Evolutionary conservation across 2,113 vertebrate species (phyloP), one percentile per base, ranked within the genome.

Genomic region (Ochotona princeps): DNA sequence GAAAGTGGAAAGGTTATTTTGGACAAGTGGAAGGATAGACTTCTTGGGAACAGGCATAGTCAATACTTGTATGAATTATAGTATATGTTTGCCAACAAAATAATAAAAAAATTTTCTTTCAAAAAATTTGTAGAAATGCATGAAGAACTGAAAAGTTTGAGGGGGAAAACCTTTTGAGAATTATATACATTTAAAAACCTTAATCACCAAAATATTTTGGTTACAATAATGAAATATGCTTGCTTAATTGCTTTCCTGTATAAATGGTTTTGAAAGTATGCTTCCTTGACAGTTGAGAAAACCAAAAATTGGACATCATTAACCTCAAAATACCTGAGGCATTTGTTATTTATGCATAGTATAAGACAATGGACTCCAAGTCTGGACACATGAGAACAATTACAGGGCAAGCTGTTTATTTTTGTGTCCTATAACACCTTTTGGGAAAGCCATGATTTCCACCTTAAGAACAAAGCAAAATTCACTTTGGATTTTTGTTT

Each of bases 211-310:
- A 95, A 92, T 95, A 79, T 26, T 57, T 81, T 82, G 70, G 70
- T 79, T 74, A 26, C 17, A 66, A 69, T 86, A 95, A 93, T 86
- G 95, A 95, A 95, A 82, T 91, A 67, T 51, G 14, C 25, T 67
- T 47, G 8, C 25, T 86, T 93, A 94, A 92, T 93, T 93, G 83
- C 15, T 74, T 86, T 88, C 67, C 54, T 81, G 11, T 57, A 73
- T 65, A 92, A 88, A 74, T 95, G 66, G 87, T 95, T 96, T 89
- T 92, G 61, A 88, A 95, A 93, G 87, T 47, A 88, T 26, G 86
- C 66, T 95, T 92, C 47, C 79, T 96, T 83, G 79, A 85, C 69
- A 96, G 73, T 23, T 51, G 65, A 93, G 67, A 85, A 82, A 83
- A 87, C 32, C 14, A 79, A 80, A 93, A 93, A 67, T 73, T 86